These are phyloP conservation scores for Micoletzkya japonica DNA, from an alignment of 2,888 invertebrate species.

Conservation along the genomic window DNA sequence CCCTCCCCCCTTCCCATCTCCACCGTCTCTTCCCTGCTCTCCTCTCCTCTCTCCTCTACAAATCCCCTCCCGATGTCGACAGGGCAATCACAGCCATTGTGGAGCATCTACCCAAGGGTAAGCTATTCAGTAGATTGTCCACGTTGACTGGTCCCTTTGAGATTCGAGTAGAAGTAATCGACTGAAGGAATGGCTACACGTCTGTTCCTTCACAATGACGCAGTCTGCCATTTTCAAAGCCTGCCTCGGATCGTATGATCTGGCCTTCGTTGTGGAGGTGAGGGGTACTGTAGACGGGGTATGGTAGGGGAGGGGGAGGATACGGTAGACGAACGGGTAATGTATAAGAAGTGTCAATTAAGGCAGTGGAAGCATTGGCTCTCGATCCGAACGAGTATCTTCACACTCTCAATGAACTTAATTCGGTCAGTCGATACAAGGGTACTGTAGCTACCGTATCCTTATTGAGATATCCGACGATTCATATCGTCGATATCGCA, in stretches of 20 bases:
- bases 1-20: background rate
- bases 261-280: conserved; percentile 21
- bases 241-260: conserved; percentile 18
- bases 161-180: too few species aligned
- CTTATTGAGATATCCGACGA: conserved; percentile 1
- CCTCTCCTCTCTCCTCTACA: background rate
- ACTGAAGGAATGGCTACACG: conserved; percentile 23
- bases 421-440: background rate
- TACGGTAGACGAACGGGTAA: background rate
- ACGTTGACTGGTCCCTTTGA: too few species aligned
- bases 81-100: background rate
- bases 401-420: conserved; percentile 11
- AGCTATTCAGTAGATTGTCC: too few species aligned
- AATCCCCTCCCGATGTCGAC: background rate
- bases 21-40: conserved; percentile 17
- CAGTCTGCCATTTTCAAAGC: background rate
- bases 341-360: background rate
- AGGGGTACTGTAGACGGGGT: background rate
- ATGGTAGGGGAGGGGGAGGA: background rate
- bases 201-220: conserved; percentile 1
- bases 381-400: conserved; percentile 28
- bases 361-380: conserved; percentile 22
- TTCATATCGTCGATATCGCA: conserved; percentile 18
- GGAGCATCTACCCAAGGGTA: conserved; percentile 17
- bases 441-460: background rate